Percentiles rank a stretch among this genome's conserved stretches.
Evolutionary conservation across 2,888 invertebrate species (phyloP).

Genomic region (Calliphora vomitoria): DNA sequence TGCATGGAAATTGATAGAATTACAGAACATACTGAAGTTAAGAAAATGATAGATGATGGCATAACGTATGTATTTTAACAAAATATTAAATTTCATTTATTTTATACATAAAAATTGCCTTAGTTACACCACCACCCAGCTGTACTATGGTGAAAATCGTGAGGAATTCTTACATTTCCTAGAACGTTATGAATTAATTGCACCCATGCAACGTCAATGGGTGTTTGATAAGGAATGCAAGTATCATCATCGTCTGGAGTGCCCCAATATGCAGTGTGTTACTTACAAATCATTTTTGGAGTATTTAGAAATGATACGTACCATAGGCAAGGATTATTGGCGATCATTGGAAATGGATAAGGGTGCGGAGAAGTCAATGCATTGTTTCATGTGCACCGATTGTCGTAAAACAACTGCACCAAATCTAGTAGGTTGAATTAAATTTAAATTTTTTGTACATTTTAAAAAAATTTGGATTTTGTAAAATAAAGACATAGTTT

Average conservation of each 20-base stretch:
- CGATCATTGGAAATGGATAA: conserved; percentile 75
- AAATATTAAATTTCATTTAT: not conserved
- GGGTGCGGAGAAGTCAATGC: conserved; percentile 69
- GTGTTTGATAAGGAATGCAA: conserved; percentile 86
- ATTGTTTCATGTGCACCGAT: conserved; percentile 70
- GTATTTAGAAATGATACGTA: conserved; percentile 80
- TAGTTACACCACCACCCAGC: conserved; percentile 91
- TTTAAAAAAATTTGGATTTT: not conserved
- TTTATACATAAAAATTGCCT: conserved; percentile 48
- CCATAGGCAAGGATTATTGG: conserved; percentile 81
- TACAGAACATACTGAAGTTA: conserved; percentile 88
- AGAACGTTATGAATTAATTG: conserved; percentile 88
- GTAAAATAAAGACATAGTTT: conserved; percentile 39
- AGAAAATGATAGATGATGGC: conserved; percentile 92
- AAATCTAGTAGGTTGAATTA: conserved; percentile 75
- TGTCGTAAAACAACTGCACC: conserved; percentile 72
- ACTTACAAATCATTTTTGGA: conserved; percentile 80
- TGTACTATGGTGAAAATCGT: conserved; percentile 89
- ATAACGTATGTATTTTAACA: conserved; percentile 87
- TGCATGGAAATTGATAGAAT: conserved; percentile 90
- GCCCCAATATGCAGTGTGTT: conserved; percentile 79
- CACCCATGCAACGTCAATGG: conserved; percentile 91
- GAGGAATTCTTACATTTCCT: conserved; percentile 91
- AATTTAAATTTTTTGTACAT: conserved; percentile 2
- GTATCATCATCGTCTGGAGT: conserved; percentile 80